phyloP scores from a whole-genome alignment of 2,888 invertebrate genomes.

The Eristalis intricaria region DNA sequence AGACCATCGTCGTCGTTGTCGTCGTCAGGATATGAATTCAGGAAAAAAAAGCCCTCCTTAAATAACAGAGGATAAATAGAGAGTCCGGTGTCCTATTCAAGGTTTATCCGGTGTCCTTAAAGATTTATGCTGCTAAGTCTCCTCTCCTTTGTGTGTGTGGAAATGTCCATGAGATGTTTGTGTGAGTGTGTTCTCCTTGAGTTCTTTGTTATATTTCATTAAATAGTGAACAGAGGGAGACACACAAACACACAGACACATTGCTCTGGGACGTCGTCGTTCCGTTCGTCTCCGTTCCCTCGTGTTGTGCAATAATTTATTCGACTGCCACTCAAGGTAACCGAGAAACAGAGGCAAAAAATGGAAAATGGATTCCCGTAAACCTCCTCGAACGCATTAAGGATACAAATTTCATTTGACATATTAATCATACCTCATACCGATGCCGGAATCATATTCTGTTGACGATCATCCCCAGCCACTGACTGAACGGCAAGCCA shows the following conservation, averaged over 20 bases:
- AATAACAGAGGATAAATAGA: neutral
- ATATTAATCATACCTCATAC: constrained; percentile 15
- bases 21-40: neutral
- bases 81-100: constrained; percentile 9
- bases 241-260: constrained; percentile 10
- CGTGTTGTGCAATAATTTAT: neutral
- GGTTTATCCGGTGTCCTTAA: constrained; percentile 29
- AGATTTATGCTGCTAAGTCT: constrained; percentile 34
- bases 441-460: neutral
- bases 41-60: neutral
- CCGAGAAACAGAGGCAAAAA: neutral
- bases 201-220: constrained; percentile 28
- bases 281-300: neutral
- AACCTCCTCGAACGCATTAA: neutral
- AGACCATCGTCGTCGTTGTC: neutral
- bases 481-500: neutral
- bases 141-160: neutral
- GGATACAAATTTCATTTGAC: neutral
- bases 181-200: neutral
- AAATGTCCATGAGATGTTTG: too few relatives aligned
- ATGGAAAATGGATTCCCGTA: neutral
- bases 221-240: constrained; percentile 18
- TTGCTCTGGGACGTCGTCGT: neutral
- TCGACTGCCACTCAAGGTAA: neutral
- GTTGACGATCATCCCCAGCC: constrained; percentile 8